Conservation (phyloP, 2,113 vertebrate species). For the Riparia riparia region DNA sequence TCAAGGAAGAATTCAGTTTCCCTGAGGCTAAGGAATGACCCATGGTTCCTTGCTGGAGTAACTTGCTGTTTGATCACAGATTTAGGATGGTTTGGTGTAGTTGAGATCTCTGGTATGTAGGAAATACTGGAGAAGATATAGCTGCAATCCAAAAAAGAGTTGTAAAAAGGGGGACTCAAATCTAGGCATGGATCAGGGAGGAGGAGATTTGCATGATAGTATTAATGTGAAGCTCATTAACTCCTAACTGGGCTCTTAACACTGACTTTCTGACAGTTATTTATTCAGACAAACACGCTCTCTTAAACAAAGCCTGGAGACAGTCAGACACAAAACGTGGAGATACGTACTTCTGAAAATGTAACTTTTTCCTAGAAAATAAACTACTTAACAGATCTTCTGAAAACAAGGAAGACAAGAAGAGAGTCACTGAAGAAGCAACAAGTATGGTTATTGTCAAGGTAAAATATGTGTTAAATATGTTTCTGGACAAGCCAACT, state of each 20-base stretch:
- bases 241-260: not conserved
- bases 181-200: not conserved
- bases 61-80: not conserved
- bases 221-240: constrained; percentile 1
- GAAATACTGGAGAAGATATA: not conserved
- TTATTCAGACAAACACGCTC: not conserved
- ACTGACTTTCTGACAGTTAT: not conserved
- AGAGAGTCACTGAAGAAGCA: constrained; percentile 31
- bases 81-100: not conserved
- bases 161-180: not conserved
- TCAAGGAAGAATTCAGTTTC: not conserved
- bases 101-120: not conserved
- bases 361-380: constrained; percentile 27
- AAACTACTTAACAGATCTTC: not conserved
- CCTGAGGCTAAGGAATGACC: not conserved
- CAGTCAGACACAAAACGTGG: not conserved
- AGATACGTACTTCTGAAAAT: not conserved
- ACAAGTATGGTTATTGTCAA: constrained; percentile 24
- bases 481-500: constrained; percentile 36
- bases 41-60: not conserved
- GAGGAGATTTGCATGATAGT: not conserved
- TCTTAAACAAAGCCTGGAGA: not conserved
- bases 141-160: not conserved
- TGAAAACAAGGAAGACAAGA: not conserved
- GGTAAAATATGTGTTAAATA: constrained; percentile 15